Percentiles rank a stretch among this genome's conserved stretches.
Conservation (phyloP, 2,888 invertebrate species). For the Aethes cnicana region DNA sequence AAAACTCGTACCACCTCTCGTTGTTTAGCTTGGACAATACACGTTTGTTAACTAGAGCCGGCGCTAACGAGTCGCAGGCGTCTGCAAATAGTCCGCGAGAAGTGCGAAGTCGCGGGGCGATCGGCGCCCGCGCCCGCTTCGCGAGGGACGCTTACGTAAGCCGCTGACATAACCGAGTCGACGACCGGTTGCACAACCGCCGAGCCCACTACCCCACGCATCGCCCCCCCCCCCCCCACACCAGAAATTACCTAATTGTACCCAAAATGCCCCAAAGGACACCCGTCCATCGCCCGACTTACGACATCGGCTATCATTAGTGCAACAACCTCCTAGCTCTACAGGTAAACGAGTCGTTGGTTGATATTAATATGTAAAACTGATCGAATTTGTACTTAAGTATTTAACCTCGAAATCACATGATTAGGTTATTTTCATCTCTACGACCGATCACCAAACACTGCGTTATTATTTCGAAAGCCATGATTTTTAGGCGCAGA, state of each 20-base stretch:
- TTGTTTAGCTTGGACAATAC: constrained; percentile 50
- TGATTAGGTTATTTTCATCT: no score
- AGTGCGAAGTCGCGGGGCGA: constrained; percentile 75
- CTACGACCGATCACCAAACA: no score
- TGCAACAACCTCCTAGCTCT: constrained; percentile 71
- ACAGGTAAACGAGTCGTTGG: constrained; percentile 45
- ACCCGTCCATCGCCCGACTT: constrained; percentile 67
- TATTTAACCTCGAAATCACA: no score
- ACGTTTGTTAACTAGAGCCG: constrained; percentile 47
- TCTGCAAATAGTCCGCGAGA: constrained; percentile 72
- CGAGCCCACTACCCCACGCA: constrained; percentile 77
- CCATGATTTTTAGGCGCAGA: no score
- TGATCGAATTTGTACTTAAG: no score
- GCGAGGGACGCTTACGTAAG: constrained; percentile 80
- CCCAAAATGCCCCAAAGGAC: constrained; percentile 77
- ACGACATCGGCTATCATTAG: constrained; percentile 67
- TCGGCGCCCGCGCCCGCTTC: constrained; percentile 71
- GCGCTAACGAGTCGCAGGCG: constrained; percentile 63
- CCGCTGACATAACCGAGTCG: constrained; percentile 81
- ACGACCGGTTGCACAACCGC: constrained; percentile 80
- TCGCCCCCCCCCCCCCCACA: constrained; percentile 54
- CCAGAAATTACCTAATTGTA: constrained; percentile 75
- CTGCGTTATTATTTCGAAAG: no score
- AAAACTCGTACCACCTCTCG: no score
- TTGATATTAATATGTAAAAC: constrained; percentile 46